Evolutionary conservation across 2,888 invertebrate species (phyloP).

Genomic region (Heliconius sara): DNA sequence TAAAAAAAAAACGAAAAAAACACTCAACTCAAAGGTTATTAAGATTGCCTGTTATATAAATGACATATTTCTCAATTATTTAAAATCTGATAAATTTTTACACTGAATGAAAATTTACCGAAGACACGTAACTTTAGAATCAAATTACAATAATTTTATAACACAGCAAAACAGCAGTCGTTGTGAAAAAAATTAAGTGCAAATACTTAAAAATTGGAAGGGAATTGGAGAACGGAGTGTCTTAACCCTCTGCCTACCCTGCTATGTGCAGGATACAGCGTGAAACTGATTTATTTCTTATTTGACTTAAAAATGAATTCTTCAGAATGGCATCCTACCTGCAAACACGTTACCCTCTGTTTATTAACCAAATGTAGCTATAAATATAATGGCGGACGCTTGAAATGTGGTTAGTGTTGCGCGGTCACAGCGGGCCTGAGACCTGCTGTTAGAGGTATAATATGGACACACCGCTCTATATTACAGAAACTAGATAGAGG

Average conservation of each 20-base stretch:
- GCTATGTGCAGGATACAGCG: too few relatives aligned
- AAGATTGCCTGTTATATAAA: background rate
- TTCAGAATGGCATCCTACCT: background rate
- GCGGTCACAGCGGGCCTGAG: conserved; percentile 19
- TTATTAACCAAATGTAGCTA: conserved; percentile 37
- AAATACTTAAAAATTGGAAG: background rate
- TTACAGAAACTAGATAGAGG: conserved; percentile 15
- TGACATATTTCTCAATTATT: too few relatives aligned
- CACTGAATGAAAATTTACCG: too few relatives aligned
- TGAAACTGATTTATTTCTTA: too few relatives aligned
- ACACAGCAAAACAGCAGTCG: background rate
- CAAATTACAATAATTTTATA: background rate
- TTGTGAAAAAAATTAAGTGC: background rate
- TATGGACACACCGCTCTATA: conserved; percentile 31
- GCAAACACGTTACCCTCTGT: conserved; percentile 23
- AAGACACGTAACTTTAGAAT: background rate
- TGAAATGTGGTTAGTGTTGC: conserved; percentile 15
- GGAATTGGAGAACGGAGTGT: too few relatives aligned
- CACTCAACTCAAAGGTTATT: background rate
- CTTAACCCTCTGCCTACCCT: too few relatives aligned
- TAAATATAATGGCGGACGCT: background rate
- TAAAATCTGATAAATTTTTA: background rate
- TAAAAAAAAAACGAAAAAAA: too few relatives aligned
- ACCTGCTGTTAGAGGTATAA: conserved; percentile 41
- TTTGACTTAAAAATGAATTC: background rate